Base-by-base conservation (phyloP, 2,888 invertebrate species). In the Apamea crenata region DNA sequence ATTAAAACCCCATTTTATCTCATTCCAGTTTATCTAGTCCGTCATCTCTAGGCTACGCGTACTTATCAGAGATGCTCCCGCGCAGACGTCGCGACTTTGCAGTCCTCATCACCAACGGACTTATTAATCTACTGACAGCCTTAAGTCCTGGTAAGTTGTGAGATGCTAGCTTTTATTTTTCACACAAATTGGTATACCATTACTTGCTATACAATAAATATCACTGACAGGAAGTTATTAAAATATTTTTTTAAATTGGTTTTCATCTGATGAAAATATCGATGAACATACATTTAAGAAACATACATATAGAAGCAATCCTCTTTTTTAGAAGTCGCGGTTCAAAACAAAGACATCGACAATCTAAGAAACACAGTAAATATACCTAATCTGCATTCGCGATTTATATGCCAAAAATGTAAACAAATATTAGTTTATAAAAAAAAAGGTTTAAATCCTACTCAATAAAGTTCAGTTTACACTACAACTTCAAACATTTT, bases 11-110 rank as follows among this genome's bases (percentile, higher is more conserved):
- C 6, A 25, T 29, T 50, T n/a, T n/a, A 10, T 18, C 8, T 36
- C 7, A 32, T 90, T 89, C 0, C 92, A 96, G 96, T 78, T 82
- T 96, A 7, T 95, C 96, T 3, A 93, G 95, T 36, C 96, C 96
- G 0, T 95, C 96, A 0, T 96, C 96, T 0, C 47, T 88, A 1
- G 88, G 88, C 12, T 88, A 76, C 70, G 88, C 88, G 25, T 88
- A 95, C 85, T 93, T 94, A 0, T 95, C 95, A 1, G 96, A 96
- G 86, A 83, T 96, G 88, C 87, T 94, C 83, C 95, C 96, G 16
- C 88, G 88, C 44, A 91, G 87, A 21, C 89, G 93, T 0, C 91
- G 96, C 0, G 96, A 96, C 87, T 89, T 92, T 14, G 93, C 94
- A 0, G 92, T 96, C 3, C 91, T 96, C 21, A 83, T 95, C 67